Base-by-base conservation (phyloP, 2,888 invertebrate species). In the Apamea sordens region DNA sequence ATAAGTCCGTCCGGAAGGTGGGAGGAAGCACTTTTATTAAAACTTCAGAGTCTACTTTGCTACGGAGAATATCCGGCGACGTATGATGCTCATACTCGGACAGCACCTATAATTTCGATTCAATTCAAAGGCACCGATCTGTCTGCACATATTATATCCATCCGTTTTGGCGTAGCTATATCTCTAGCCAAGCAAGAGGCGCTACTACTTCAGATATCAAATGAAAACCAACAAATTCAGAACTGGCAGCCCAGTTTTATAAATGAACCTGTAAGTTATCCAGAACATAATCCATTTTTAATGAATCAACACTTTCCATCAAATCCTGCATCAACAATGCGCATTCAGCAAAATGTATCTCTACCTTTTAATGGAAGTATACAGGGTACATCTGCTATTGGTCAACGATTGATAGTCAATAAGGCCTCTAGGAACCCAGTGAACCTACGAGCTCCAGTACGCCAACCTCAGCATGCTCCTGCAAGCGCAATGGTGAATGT, bases 1-100 rank as follows among this genome's bases (percentile, higher is more conserved):
- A 95, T 97, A 85, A 97, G 97, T 84, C 92, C 95, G 5, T 94
- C 95, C 21, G 97, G 97, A 18, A 92, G 93, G 81, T 98, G 98
- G 98, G 97, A 97, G 11, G 95, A 95, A 28, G 94, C 96, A 36
- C 93, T 96, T 3, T 85, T 96, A 76, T 86, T 94, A 59, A 95
- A 95, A 89, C 92, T 97, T 13, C 96, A 95, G 86, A 94, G 94
- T 84, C 85, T 96, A 59, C 93, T 96, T 72, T 97, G 95, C 89
- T 96, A 96, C 90, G 93, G 93, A 36, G 96, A 97, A 77, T 95
- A 96, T 80, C 89, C 93, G 21, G 94, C 93, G 15, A 93, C 92
- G 32, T 91, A 95, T 64, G 96, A 95, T 72, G 94, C 91, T 50
- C 97, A 91, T 89, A 95, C 93, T 87, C 95, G 92, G n/a, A 92